phyloP scores from a whole-genome alignment of 2,113 vertebrate genomes.

The Fregata magnificens region DNA sequence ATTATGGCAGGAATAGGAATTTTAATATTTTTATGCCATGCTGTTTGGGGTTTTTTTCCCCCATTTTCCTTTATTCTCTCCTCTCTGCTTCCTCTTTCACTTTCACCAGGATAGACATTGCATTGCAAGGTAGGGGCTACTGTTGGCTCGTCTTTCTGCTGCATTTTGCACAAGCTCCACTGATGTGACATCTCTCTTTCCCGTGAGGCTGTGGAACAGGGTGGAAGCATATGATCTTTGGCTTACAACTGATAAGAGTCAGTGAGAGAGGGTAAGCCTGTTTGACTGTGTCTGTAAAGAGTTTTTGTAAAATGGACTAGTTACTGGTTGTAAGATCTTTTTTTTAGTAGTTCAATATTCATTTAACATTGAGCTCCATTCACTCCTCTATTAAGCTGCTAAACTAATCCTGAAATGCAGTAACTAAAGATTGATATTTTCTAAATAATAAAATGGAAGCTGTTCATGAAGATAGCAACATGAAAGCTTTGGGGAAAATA shows the following conservation, averaged over 20 bases:
- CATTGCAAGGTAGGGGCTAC: background rate
- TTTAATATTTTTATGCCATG: background rate
- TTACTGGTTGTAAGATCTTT: background rate
- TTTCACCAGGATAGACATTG: background rate
- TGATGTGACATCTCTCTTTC: background rate
- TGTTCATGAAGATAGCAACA: background rate
- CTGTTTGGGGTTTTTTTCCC: accelerated
- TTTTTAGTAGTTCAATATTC: background rate
- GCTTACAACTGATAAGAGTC: background rate
- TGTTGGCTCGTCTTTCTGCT: background rate
- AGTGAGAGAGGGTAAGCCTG: background rate
- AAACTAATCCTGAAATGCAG: background rate
- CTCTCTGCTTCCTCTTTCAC: background rate
- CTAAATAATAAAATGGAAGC: constrained; percentile 15
- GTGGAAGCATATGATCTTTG: background rate
- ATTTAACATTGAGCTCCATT: background rate
- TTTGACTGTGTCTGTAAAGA: background rate
- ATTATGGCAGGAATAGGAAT: background rate
- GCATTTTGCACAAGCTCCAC: background rate
- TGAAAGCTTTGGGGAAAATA: background rate
- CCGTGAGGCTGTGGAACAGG: background rate
- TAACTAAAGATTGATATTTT: background rate
- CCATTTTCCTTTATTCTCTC: background rate
- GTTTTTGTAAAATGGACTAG: background rate
- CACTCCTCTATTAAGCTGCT: background rate